A percentile compares a stretch with the other conserved stretches of the same genome.
phyloP scores from a whole-genome alignment of 1,140 invertebrate species.

The Coptotermes formosanus region DNA sequence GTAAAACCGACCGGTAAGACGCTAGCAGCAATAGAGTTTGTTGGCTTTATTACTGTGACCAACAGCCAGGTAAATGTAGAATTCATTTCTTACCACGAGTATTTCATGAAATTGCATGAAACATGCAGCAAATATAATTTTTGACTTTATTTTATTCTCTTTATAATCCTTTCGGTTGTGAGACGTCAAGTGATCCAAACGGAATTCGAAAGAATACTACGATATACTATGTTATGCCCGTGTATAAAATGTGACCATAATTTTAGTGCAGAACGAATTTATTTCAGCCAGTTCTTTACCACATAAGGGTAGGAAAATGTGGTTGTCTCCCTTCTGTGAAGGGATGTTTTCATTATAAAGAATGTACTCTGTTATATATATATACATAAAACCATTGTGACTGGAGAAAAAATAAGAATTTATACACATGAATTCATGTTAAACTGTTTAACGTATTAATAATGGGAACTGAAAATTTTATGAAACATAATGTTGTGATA shows the following conservation, averaged over 20 bases:
- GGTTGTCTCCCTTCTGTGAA: neutral
- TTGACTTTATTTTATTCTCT: too few relatives aligned
- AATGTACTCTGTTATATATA: slow-evolving; percentile 6
- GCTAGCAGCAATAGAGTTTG: too few relatives aligned
- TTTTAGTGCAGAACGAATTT: neutral
- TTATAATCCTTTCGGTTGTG: too few relatives aligned
- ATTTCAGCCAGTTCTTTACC: neutral
- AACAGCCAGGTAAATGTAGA: too few relatives aligned
- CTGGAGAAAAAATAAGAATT: neutral
- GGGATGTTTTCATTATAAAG: neutral
- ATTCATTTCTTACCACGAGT: too few relatives aligned
- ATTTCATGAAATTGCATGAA: too few relatives aligned
- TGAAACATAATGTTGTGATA: slow-evolving; percentile 11
- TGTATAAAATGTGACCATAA: neutral
- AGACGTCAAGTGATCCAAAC: too few relatives aligned
- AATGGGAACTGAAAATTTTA: neutral
- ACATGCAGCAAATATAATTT: too few relatives aligned
- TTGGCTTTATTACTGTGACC: too few relatives aligned
- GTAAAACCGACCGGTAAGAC: too few relatives aligned
- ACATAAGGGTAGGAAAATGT: neutral
- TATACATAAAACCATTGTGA: neutral
- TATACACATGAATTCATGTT: slow-evolving; percentile 6
- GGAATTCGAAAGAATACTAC: too few relatives aligned
- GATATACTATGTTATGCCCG: too few relatives aligned
- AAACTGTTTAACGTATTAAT: neutral